Percentiles rank a stretch among this genome's conserved stretches.
Evolutionary conservation across 2,888 invertebrate species (phyloP).

Genomic region (Hydrotaea diabolus): DNA sequence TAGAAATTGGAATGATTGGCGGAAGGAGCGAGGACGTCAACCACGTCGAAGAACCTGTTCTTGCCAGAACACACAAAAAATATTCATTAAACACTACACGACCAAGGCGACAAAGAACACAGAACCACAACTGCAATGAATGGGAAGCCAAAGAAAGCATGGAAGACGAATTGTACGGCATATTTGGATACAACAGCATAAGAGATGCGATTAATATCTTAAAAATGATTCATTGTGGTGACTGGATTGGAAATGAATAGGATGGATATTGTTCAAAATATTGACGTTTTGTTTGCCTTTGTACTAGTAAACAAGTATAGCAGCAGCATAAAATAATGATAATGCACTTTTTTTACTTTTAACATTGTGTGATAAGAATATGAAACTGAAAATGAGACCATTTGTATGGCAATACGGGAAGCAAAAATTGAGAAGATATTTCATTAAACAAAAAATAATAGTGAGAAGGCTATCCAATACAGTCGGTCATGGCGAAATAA

Average conservation of each 20-base stretch:
- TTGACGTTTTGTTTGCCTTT: background rate
- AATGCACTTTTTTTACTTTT: background rate
- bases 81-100: background rate
- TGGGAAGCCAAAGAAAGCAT: background rate
- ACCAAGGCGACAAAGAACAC: background rate
- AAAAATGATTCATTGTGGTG: background rate
- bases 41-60: background rate
- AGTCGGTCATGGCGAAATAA: no score
- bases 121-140: background rate
- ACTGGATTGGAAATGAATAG: background rate
- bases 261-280: background rate
- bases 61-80: background rate
- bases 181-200: background rate
- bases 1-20: background rate
- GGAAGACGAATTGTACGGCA: background rate
- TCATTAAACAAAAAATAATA: no score
- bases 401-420: no score
- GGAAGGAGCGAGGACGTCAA: background rate
- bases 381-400: background rate
- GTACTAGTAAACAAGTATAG: background rate
- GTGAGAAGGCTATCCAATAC: no score
- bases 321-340: background rate
- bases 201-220: background rate
- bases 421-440: no score
- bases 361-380: background rate